phyloP scores from a whole-genome alignment of 2,888 invertebrate species.

The Drosophila borborema region DNA sequence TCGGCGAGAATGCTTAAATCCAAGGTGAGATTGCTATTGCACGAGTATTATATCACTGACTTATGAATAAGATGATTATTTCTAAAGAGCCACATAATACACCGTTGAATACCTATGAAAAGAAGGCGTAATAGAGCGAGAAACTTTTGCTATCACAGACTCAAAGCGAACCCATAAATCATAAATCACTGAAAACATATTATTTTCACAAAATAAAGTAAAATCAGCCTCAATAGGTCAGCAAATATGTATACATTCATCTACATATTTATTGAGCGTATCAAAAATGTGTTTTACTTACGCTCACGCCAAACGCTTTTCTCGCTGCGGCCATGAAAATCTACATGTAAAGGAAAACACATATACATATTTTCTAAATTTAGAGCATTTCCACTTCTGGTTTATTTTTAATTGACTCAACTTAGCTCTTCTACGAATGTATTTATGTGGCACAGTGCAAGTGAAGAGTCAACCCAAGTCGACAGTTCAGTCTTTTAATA shows the following conservation, averaged over 20 bases:
- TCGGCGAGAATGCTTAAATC: neutral
- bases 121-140: neutral
- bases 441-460: neutral
- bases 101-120: neutral
- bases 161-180: neutral
- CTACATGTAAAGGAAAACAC: slow-evolving; percentile 8
- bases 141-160: neutral
- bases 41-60: neutral
- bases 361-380: slow-evolving; percentile 44
- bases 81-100: neutral
- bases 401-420: slow-evolving; percentile 34
- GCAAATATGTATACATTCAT: slow-evolving; percentile 43
- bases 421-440: neutral
- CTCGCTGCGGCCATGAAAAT: slow-evolving; percentile 34
- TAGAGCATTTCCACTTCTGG: slow-evolving; percentile 40
- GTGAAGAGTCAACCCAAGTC: neutral
- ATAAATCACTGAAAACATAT: neutral
- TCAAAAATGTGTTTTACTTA: slow-evolving; percentile 42
- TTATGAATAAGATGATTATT: neutral
- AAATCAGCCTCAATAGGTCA: neutral
- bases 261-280: slow-evolving; percentile 48
- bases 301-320: slow-evolving; percentile 2
- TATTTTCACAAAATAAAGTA: neutral
- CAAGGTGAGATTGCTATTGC: neutral
- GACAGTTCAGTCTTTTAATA: neutral